A percentile compares a stretch with the other conserved stretches of the same genome.
These are phyloP conservation scores for Bombus sibiricus DNA, from an alignment of 1,140 invertebrate species.

Conservation along the genomic window DNA sequence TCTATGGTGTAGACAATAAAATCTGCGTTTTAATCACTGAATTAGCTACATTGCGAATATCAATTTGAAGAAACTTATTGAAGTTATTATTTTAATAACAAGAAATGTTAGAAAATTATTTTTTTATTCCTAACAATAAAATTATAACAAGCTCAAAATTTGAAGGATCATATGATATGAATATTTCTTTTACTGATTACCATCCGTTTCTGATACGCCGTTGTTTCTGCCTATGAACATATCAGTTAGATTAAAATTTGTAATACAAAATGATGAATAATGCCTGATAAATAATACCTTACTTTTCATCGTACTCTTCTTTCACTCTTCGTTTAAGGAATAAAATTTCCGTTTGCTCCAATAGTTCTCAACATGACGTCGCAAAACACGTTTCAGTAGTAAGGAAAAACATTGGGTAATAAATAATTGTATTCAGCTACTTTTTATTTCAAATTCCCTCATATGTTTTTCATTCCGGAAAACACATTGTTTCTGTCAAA, in stretches of 20 bases:
- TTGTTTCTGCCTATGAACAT: conserved; percentile 2
- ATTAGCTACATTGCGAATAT: not conserved
- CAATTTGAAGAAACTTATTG: not conserved
- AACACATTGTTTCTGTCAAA: not conserved
- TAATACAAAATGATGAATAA: not conserved
- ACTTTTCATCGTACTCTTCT: not conserved
- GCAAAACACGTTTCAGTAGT: not conserved
- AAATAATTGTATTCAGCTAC: not conserved
- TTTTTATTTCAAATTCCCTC: not conserved
- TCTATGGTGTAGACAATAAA: not conserved
- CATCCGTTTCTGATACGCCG: not conserved
- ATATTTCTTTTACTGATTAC: not conserved
- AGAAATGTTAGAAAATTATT: not conserved
- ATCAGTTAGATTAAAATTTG: not conserved
- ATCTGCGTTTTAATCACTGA: not conserved
- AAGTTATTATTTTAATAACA: not conserved
- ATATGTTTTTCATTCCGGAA: not conserved
- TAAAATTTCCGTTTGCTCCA: not conserved
- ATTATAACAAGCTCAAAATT: too few species aligned
- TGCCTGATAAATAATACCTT: conserved; percentile 17
- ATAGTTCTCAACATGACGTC: not conserved
- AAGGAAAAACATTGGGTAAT: not conserved
- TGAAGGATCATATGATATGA: not conserved
- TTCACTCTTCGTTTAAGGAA: not conserved
- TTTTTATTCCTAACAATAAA: not conserved